phyloP scores from a whole-genome alignment of 2,888 invertebrate species.

The Pollenia griseotomentosa region DNA sequence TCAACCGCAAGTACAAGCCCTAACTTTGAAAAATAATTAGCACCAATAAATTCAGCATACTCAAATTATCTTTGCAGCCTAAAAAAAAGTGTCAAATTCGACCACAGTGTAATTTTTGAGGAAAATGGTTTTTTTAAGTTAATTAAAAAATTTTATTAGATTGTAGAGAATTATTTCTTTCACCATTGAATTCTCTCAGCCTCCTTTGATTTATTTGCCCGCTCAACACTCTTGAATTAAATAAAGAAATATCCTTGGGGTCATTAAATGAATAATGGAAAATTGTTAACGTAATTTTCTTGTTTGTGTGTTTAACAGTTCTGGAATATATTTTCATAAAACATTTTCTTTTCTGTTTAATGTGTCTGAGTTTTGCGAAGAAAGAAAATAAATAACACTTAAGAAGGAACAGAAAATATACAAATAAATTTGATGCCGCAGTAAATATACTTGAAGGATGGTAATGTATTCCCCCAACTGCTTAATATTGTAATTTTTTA shows the following conservation, averaged over 20 bases:
- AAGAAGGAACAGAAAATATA: no score
- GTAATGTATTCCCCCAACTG: neutral
- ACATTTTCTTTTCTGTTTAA: neutral
- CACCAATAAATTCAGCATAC: no score
- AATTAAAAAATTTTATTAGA: no score
- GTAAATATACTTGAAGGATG: slow-evolving; percentile 21
- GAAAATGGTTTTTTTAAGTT: no score
- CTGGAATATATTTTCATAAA: slow-evolving; percentile 7
- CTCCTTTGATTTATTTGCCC: no score
- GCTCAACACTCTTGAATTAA: neutral
- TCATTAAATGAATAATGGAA: neutral
- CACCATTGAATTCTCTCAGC: neutral
- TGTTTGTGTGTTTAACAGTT: neutral
- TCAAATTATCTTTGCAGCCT: no score
- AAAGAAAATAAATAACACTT: slow-evolving; percentile 12
- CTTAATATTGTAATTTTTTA: neutral
- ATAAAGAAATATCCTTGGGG: slow-evolving; percentile 15
- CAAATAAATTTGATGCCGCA: no score
- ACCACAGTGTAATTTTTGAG: no score
- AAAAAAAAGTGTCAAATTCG: no score
- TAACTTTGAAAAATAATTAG: no score
- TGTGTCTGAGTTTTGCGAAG: neutral
- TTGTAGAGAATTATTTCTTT: neutral
- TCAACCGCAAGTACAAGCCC: no score
- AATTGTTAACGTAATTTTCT: slow-evolving; percentile 1